phyloP scores from a whole-genome alignment of 1,140 invertebrate genomes.

The Anadara kagoshimensis region DNA sequence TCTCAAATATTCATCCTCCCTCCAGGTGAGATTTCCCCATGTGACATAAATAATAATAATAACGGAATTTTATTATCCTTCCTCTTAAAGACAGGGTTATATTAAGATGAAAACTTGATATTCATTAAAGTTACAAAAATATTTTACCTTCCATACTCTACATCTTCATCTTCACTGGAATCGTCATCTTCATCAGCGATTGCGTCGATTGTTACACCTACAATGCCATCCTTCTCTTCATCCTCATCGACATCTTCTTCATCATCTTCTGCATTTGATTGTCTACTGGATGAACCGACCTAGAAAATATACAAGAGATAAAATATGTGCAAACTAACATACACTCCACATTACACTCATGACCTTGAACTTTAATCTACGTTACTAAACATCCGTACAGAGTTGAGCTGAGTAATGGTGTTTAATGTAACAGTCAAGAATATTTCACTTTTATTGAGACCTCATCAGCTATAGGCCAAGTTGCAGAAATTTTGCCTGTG shows the following conservation, averaged over 20 bases:
- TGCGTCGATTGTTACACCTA: background rate
- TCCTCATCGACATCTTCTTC: slow-evolving; percentile 69
- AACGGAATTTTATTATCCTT: background rate
- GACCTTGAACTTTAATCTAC: too few species aligned
- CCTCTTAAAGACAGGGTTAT: background rate
- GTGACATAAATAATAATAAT: background rate
- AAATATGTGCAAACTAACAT: too few species aligned
- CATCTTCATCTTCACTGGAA: slow-evolving; percentile 65
- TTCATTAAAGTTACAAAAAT: too few species aligned
- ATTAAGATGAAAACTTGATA: background rate
- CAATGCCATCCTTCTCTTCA: slow-evolving; percentile 36
- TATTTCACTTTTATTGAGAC: too few species aligned
- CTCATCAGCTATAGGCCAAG: too few species aligned
- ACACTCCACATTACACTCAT: too few species aligned
- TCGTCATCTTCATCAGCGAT: slow-evolving; percentile 29
- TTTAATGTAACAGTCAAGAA: too few species aligned
- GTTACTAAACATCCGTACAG: too few species aligned
- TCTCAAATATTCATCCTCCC: too few species aligned
- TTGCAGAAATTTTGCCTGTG: too few species aligned
- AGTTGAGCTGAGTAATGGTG: too few species aligned
- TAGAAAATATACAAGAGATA: too few species aligned
- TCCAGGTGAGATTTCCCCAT: background rate
- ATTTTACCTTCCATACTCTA: slow-evolving; percentile 37
- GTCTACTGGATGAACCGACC: background rate
- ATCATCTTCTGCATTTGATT: slow-evolving; percentile 40